Base-by-base conservation (phyloP, 2,797 vertebrate species). In the Gymnoscopelus braueri region DNA sequence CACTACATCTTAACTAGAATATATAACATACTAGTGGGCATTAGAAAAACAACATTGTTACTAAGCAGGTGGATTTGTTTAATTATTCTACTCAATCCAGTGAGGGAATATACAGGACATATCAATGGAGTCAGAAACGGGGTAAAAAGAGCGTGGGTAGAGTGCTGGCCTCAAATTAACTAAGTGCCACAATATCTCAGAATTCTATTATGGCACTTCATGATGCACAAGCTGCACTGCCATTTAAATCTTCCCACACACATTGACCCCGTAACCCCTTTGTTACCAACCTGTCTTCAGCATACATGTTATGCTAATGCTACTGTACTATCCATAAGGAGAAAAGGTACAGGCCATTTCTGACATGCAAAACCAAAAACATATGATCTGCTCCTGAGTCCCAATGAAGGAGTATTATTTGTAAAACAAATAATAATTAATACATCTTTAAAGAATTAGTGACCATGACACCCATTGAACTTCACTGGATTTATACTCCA, bases 141-240 rank as follows among this genome's bases (percentile, higher is more conserved):
- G 71, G 57, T 78, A 67, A 56, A 79, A 71, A 77, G 71, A 80
- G 77, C 53, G 86, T 87, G 85, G 87, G 88, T 60, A 82, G 84
- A 53, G 65, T 81, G 80, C 85, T 84, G 71, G 67, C 70, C 73
- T 81, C 73, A 44, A 87, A 88, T 87, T 77, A 89, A 87, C 81
- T 7, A 82, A 85, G 86, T 85, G 85, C 80, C 80, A 89, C 4
- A 87, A 82, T 88, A 81, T 82, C 83, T 89, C 82, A 84, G 86
- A 83, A 86, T 82, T 81, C 83, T 83, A 87, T 91, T 87, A 88
- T 77, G 72, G 75, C 69, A 78, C 85, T 87, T 88, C 71, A 86
- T 90, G 84, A 90, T 60, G 62, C 77, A 44, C 75, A 72, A 67
- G 73, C 75, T 67, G 53, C 73, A 67, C 71, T 32, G 63, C 75